Evolutionary conservation across 2,113 vertebrate species (phyloP).

Genomic region (Coreoperca whiteheadi): DNA sequence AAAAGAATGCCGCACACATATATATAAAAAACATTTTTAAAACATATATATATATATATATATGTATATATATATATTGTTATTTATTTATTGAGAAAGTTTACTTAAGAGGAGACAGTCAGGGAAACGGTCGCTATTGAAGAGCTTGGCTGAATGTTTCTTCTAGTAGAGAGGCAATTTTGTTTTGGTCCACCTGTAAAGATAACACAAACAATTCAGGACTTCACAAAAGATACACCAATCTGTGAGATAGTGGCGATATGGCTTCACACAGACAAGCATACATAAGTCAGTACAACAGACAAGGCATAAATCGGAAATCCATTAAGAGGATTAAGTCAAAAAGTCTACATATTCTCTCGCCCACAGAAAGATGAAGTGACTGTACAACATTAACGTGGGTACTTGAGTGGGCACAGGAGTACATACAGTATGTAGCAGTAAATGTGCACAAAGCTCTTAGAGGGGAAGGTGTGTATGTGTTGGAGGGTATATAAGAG

Average conservation of each 20-base stretch:
- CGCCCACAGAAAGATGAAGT: not conserved
- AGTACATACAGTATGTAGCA: constrained; percentile 1
- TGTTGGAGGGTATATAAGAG: not conserved
- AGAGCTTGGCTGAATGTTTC: constrained; percentile 93
- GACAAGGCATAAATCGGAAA: not conserved
- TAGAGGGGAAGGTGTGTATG: not conserved
- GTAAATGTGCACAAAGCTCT: not conserved
- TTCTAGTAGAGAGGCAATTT: constrained; percentile 92
- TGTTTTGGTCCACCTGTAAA: constrained; percentile 91
- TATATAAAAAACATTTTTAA: no score
- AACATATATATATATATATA: no score
- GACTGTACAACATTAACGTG: not conserved
- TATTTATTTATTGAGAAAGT: constrained; percentile 2
- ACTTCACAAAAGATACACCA: not conserved
- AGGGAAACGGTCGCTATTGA: constrained; percentile 87
- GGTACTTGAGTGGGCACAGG: constrained; percentile 8
- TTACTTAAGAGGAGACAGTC: constrained; percentile 87
- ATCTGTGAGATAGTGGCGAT: not conserved
- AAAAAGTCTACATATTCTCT: not conserved
- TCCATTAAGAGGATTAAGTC: not conserved
- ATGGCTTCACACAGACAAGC: not conserved
- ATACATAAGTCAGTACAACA: not conserved
- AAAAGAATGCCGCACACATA: no score
- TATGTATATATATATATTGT: no score
- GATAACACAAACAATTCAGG: constrained; percentile 4